A percentile compares a stretch with the other conserved stretches of the same genome.
Evolutionary conservation across 1,140 invertebrate species (phyloP).

Genomic region (Bursaphelenchus mucronatus): DNA sequence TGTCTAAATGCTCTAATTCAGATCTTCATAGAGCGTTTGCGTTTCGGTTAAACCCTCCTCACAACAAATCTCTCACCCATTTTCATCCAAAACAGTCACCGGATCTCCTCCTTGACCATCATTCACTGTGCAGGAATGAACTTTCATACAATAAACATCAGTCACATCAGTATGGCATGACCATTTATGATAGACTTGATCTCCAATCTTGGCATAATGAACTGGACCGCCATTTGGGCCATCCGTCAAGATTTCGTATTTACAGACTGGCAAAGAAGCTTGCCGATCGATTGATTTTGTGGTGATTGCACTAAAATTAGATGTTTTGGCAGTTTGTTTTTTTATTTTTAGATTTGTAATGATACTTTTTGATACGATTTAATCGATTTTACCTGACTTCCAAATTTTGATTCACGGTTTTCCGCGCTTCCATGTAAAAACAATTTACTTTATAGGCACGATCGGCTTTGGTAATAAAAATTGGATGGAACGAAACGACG

Average conservation of each 20-base stretch:
- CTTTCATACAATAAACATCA: constrained; percentile 57
- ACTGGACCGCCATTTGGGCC: constrained; percentile 48
- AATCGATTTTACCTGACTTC: constrained; percentile 41
- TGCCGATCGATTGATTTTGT: constrained; percentile 40
- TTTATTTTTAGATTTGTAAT: too few species aligned
- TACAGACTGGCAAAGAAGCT: constrained; percentile 23
- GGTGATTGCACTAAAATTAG: constrained; percentile 45
- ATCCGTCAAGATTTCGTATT: constrained; percentile 55
- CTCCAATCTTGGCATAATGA: constrained; percentile 55
- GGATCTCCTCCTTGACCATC: constrained; percentile 57
- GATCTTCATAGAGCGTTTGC: background rate
- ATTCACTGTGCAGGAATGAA: constrained; percentile 53
- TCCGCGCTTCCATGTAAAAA: constrained; percentile 54
- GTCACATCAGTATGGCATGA: constrained; percentile 29
- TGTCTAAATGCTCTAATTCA: background rate
- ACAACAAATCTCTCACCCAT: constrained; percentile 36
- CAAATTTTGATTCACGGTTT: constrained; percentile 46
- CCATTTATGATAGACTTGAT: constrained; percentile 58
- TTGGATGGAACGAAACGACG: constrained; percentile 58
- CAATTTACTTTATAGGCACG: constrained; percentile 55
- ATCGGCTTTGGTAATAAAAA: constrained; percentile 59
- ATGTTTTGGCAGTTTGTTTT: background rate
- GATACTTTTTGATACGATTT: too few species aligned
- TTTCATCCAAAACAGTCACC: constrained; percentile 54
- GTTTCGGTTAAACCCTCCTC: constrained; percentile 11